Percentiles rank a stretch among this genome's conserved stretches.
Conservation (phyloP, 2,797 vertebrate species). For the Cirrhinus molitorella region DNA sequence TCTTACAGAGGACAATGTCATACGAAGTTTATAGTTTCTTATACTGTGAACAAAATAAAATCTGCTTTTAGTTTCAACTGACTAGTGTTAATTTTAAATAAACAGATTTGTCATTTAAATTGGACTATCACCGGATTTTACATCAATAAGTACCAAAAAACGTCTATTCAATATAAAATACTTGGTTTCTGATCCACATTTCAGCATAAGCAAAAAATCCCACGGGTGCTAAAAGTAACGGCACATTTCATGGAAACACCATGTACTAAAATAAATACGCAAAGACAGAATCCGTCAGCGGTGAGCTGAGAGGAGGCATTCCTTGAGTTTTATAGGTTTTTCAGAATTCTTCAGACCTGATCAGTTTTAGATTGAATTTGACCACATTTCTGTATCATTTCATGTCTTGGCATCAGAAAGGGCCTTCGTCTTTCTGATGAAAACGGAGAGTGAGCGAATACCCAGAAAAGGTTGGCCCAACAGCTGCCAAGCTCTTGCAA, state of each 20-base stretch:
- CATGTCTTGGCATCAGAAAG: constrained; percentile 45
- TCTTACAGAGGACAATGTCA: neutral
- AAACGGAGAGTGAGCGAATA: constrained; percentile 37
- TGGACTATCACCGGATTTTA: constrained; percentile 15
- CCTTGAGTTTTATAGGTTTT: constrained; percentile 52
- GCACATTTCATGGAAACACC: constrained; percentile 49
- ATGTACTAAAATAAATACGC: constrained; percentile 54
- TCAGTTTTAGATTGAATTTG: constrained; percentile 50
- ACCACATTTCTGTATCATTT: constrained; percentile 62
- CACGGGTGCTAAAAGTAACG: constrained; percentile 17
- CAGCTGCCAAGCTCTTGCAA: constrained; percentile 61
- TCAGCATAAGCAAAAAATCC: constrained; percentile 47
- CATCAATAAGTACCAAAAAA: constrained; percentile 12
- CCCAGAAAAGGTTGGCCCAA: constrained; percentile 35
- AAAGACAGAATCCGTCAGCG: constrained; percentile 50
- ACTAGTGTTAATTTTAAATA: constrained; percentile 17
- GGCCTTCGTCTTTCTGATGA: constrained; percentile 60
- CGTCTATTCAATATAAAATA: neutral
- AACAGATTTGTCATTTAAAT: constrained; percentile 9
- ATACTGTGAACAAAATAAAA: neutral
- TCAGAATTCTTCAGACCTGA: constrained; percentile 35
- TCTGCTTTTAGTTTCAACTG: neutral
- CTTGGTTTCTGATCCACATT: constrained; percentile 40
- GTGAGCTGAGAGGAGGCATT: constrained; percentile 52
- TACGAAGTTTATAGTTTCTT: too few relatives aligned